Evolutionary conservation across 2,113 vertebrate genomes (phyloP), one percentile per base, ranked within the genome.

Genomic region (Phyllostomus hastatus): DNA sequence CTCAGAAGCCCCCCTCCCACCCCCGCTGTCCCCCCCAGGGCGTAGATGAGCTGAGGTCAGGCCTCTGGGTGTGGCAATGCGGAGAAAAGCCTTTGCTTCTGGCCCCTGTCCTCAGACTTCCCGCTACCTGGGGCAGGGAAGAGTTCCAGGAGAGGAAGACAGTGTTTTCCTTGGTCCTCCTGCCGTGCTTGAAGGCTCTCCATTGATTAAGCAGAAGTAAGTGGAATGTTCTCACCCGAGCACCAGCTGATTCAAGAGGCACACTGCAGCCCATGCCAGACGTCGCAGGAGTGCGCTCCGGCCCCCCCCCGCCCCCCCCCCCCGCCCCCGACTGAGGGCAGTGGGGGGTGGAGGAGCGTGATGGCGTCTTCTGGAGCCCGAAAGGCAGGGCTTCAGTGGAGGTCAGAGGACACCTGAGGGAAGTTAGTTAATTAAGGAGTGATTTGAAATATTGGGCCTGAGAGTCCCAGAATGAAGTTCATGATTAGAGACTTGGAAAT

Each of bases 71-170:
- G 15, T 16, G 80, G 24, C 28, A 2, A 28, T 66, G 43, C 35
- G 35, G 1, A 2, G 67, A 52, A 76, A 28, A 46, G 35, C 66
- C 50, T n/a, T 46, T 15, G 46, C 52, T 86, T 75, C 57, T 19
- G 57, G 57, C 7, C 12, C 14, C 7, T 16, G 92, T 69, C 72
- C 91, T 61, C n/a, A 12, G 92, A 57, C 38, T 95, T 91, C 80
- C 96, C 10, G n/a, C 85, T 50, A n/a, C 57, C 66, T 4, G 84
- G 28, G 43, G 3, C 8, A 16, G 26, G 41, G 70, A 15, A 26
- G 17, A 43, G 91, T 43, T n/a, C 46, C 73, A 50, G 75, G 52
- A 10, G 35, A 69, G 50, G 81, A 84, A 14, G 35, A 31, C 22
- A 3, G 0, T 79, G 79, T 80, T 87, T 61, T 10, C 66, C 10